Evolutionary conservation across 2,797 vertebrate genomes (phyloP), one percentile per base, ranked within the genome.

Genomic region (Trachops cirrhosus): DNA sequence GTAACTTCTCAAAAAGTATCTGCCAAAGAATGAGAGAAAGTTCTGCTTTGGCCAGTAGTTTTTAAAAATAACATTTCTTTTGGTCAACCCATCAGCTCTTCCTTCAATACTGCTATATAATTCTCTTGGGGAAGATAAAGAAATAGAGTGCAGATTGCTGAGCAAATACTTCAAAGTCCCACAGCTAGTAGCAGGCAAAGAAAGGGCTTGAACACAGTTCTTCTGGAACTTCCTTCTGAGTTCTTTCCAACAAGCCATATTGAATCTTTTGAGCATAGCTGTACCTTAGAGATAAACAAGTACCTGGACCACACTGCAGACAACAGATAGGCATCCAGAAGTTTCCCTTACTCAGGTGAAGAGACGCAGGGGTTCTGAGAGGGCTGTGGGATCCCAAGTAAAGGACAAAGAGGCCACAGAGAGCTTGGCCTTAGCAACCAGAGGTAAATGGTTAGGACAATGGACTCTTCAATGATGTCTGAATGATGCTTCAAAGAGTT

Each of bases 31-130:
- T 41, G 22, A 37, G 16, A 39, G 9, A 46, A 95, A 75, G 9
- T 2, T 79, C 67, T 34, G 10, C 21, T 91, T 94, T 89, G 37
- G 62, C 11, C 24, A 50, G 88, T 26, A 89, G 68, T 12, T 57
- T 85, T 92, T 85, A 67, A 26, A 86, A 48, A 57, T 75, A 74
- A 68, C 21, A 32, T 84, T 95, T 86, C 26, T 91, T 93, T 88
- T 73, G 37, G 64, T 86, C 9, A n/a, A 29, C 9, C 15, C 1
- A 12, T 50, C 46, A 2, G 4, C 46, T 89, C 32, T 77, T 91
- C 96, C 19, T 86, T 79, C 12, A 46, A 16, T 44, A 59, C 14
- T 21, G 5, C 12, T 57, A 32, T 41, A 57, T 14, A 19, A 83
- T 59, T 22, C 16, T 77, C 52, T 93, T 80, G 15, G 19, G 57